Evolutionary conservation across 2,888 invertebrate species (phyloP).

Genomic region (Cyclophora punctaria): DNA sequence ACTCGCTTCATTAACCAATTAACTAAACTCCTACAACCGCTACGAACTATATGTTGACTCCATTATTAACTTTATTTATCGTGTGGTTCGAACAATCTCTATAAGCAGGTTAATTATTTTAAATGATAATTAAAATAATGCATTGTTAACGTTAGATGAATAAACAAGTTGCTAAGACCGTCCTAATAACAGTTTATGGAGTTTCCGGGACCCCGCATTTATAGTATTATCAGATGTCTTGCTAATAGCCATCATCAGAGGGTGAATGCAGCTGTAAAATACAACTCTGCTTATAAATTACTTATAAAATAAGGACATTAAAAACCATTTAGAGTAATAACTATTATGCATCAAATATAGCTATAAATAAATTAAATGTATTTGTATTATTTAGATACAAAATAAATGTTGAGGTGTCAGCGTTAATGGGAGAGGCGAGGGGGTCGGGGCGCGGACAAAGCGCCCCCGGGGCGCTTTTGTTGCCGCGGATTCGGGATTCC

Average conservation of each 20-base stretch:
- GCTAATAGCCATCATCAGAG: conserved; percentile 62
- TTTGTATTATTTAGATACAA: conserved; percentile 63
- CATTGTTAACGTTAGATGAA: conserved; percentile 5
- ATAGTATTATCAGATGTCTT: conserved; percentile 60
- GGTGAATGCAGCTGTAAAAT: conserved; percentile 62
- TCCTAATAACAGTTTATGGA: conserved; percentile 35
- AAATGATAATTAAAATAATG: neutral
- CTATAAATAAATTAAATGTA: conserved; percentile 63
- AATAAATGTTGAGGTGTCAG: conserved; percentile 67
- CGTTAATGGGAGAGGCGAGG: conserved; percentile 62
- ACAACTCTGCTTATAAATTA: conserved; percentile 55
- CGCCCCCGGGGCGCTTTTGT: conserved; percentile 70
- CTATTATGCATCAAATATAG: conserved; percentile 55
- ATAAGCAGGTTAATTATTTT: neutral
- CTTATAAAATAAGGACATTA: conserved; percentile 69
- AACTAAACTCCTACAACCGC: neutral
- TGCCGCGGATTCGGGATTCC: conserved; percentile 50
- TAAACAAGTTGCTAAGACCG: conserved; percentile 12
- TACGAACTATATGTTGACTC: too few species aligned
- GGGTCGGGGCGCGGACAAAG: conserved; percentile 56
- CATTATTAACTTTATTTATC: too few species aligned
- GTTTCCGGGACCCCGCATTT: conserved; percentile 47
- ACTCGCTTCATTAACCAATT: conserved; percentile 8
- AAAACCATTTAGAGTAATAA: conserved; percentile 71
- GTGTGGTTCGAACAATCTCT: too few species aligned